phyloP scores from a whole-genome alignment of 2,797 vertebrate genomes.

The Chloroceryle inda region DNA sequence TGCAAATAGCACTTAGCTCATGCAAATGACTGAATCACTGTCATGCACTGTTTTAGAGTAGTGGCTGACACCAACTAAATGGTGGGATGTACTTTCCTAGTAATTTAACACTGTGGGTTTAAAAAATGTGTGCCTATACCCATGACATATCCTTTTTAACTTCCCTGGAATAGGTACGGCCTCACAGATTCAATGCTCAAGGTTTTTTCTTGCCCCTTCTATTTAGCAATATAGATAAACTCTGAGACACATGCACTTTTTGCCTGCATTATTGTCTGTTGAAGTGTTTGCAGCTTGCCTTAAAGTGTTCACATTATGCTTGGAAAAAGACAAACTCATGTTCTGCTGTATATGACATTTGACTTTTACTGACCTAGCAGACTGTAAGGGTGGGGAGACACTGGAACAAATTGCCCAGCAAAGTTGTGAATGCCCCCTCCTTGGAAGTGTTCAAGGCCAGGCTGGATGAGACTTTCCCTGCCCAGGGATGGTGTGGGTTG shows the following conservation, averaged over 20 bases:
- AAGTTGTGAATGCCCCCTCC: not conserved
- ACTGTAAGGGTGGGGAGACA: not conserved
- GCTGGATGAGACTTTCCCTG: not conserved
- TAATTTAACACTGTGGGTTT: not conserved
- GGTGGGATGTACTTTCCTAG: not conserved
- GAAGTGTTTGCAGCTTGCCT: not conserved
- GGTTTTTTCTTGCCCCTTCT: not conserved
- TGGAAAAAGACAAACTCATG: not conserved
- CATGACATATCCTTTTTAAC: not conserved
- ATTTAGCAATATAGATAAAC: not conserved
- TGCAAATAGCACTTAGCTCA: not conserved
- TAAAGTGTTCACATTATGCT: not conserved
- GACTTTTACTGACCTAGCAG: not conserved
- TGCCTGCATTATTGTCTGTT: not conserved
- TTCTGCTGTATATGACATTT: not conserved
- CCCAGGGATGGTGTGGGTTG: too few relatives aligned
- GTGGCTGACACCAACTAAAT: not conserved
- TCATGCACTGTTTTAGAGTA: not conserved
- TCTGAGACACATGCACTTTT: not conserved
- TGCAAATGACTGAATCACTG: fast-evolving
- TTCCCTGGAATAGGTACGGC: not conserved
- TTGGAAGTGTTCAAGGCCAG: not conserved
- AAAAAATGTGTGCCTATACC: not conserved
- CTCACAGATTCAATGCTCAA: not conserved
- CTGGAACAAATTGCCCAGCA: not conserved